Evolutionary conservation across 2,113 vertebrate genomes (phyloP).

Genomic region (Cavia aperea): DNA sequence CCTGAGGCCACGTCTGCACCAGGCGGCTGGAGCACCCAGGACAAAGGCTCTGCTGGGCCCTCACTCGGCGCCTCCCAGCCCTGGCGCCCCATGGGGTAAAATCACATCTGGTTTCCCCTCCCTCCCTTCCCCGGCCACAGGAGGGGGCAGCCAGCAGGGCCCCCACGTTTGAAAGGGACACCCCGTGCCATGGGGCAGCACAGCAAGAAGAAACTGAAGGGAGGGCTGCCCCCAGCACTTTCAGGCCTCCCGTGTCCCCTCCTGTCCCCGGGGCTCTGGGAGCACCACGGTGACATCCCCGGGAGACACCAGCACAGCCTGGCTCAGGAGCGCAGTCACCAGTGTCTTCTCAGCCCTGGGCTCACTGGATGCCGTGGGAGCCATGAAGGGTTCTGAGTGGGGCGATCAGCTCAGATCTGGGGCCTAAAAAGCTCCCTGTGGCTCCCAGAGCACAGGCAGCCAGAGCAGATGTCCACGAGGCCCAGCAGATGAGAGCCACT

Average conservation of each 20-base stretch:
- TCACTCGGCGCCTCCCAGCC: fast-evolving
- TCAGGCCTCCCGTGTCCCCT: background rate
- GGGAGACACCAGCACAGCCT: fast-evolving
- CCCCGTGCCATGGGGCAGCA: background rate
- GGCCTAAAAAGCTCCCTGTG: background rate
- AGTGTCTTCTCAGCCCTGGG: background rate
- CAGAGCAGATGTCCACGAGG: too few species aligned
- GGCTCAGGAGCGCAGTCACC: fast-evolving
- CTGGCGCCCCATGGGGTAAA: background rate
- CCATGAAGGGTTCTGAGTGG: background rate
- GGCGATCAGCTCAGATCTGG: fast-evolving
- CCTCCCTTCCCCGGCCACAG: background rate
- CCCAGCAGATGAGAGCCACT: background rate
- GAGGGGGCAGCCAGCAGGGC: background rate
- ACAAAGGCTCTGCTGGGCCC: background rate
- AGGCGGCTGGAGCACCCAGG: background rate
- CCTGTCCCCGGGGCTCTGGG: background rate
- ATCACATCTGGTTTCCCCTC: background rate
- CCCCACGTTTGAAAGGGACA: background rate
- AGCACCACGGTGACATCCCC: background rate
- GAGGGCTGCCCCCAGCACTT: too few species aligned
- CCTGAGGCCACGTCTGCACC: background rate
- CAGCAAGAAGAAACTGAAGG: background rate
- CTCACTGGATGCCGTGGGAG: background rate
- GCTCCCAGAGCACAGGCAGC: background rate